These are phyloP conservation scores for Dolichopus griseipennis DNA, from an alignment of 2,888 invertebrate genomes.

Conservation along the genomic window DNA sequence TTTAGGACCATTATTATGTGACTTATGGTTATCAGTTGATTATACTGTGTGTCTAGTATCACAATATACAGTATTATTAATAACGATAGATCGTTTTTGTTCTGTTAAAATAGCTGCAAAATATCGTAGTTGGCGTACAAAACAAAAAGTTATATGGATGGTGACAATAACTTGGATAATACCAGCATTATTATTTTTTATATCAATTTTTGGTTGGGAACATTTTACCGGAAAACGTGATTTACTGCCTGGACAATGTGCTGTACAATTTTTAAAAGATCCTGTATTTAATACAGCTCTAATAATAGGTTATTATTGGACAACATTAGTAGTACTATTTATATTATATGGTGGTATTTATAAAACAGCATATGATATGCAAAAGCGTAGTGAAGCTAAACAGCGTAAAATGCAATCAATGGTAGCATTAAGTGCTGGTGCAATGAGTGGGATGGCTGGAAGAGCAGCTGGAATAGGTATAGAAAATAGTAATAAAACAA, in stretches of 20 bases:
- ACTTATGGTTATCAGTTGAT: constrained; percentile 97
- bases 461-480: constrained; percentile 78
- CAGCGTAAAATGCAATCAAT: constrained; percentile 92
- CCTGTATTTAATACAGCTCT: constrained; percentile 95
- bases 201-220: constrained; percentile 98
- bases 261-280: constrained; percentile 95
- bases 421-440: constrained; percentile 82
- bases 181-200: constrained; percentile 91
- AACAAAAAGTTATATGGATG: constrained; percentile 88
- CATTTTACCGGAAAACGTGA: constrained; percentile 92
- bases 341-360: constrained; percentile 95
- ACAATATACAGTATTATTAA: constrained; percentile 96
- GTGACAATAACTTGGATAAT: constrained; percentile 95
- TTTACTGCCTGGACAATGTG: constrained; percentile 78
- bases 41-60: constrained; percentile 98
- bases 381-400: constrained; percentile 92
- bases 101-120: constrained; percentile 97
- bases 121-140: constrained; percentile 94
- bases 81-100: constrained; percentile 97
- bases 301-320: constrained; percentile 97
- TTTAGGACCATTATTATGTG: constrained; percentile 89
- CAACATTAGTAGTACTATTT: constrained; percentile 88
- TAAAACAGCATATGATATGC: constrained; percentile 94
- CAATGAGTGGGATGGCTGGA: constrained; percentile 85
- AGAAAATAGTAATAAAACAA: constrained; percentile 60